These are phyloP conservation scores for Cygnus atratus DNA, from an alignment of 2,113 vertebrate genomes.

Conservation along the genomic window DNA sequence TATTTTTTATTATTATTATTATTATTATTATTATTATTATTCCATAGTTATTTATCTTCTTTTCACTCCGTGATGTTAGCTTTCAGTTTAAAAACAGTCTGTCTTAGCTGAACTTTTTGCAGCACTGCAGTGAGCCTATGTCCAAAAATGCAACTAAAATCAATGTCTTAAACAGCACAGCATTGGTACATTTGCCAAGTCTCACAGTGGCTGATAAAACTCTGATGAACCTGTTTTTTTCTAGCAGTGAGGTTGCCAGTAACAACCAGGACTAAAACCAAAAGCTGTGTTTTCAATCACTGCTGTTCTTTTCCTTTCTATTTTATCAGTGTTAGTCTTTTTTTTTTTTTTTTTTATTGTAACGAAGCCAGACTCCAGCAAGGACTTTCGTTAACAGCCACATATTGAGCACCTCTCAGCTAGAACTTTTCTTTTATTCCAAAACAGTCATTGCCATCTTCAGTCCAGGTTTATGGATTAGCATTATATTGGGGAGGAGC, in stretches of 20 bases:
- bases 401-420: background rate
- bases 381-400: background rate
- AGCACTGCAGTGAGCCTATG: background rate
- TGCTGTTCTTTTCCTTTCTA: background rate
- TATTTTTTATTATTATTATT: background rate
- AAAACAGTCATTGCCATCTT: background rate
- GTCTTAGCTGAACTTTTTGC: background rate
- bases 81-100: background rate
- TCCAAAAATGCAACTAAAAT: background rate
- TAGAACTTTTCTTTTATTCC: background rate
- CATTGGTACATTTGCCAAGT: background rate
- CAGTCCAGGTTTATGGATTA: background rate
- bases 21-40: background rate
- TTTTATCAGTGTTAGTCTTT: constrained; percentile 4
- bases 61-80: background rate
- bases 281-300: constrained; percentile 12
- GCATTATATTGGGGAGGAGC: background rate
- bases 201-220: background rate
- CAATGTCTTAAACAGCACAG: background rate
- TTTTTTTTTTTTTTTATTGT: constrained; percentile 27
- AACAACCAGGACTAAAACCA: background rate
- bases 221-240: background rate
- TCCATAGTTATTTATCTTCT: background rate
- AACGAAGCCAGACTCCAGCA: background rate
- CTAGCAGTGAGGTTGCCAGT: background rate